These are phyloP conservation scores for Drosophila stalkeri DNA, from an alignment of 2,888 invertebrate genomes.

Conservation along the genomic window DNA sequence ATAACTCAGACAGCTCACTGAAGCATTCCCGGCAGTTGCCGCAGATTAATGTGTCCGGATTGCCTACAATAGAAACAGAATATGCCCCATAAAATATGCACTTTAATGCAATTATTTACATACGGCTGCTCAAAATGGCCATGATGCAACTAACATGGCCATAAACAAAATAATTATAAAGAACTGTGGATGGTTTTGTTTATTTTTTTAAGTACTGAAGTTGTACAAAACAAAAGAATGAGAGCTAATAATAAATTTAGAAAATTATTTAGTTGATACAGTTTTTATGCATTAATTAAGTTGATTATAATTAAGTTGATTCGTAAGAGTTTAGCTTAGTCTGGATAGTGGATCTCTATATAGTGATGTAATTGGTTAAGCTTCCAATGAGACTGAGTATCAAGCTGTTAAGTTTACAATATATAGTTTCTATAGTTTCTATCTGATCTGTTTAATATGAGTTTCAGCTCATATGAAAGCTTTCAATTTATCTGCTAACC, in stretches of 20 bases:
- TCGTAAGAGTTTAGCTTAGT: no score
- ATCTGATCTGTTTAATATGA: no score
- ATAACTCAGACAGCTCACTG: slow-evolving; percentile 89
- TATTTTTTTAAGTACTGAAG: not conserved
- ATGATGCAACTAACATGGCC: slow-evolving; percentile 1
- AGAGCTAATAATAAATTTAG: not conserved
- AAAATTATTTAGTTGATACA: not conserved
- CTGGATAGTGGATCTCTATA: no score
- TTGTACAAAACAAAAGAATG: not conserved
- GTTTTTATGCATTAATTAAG: no score
- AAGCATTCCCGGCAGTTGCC: slow-evolving; percentile 92
- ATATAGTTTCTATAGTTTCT: no score
- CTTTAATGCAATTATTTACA: slow-evolving; percentile 19
- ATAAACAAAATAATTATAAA: not conserved
- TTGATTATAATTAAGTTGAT: no score
- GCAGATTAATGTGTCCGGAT: slow-evolving; percentile 91
- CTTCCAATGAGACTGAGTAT: no score
- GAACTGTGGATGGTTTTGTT: not conserved
- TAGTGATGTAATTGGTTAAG: no score
- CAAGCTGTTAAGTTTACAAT: no score
- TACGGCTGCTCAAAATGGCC: not conserved
- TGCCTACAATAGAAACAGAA: slow-evolving; percentile 86
- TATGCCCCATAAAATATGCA: slow-evolving; percentile 32
- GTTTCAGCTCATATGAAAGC: no score
- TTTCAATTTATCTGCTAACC: no score